Evolutionary conservation across 2,797 vertebrate species (phyloP).

Genomic region (Gadopsis bispinosus): DNA sequence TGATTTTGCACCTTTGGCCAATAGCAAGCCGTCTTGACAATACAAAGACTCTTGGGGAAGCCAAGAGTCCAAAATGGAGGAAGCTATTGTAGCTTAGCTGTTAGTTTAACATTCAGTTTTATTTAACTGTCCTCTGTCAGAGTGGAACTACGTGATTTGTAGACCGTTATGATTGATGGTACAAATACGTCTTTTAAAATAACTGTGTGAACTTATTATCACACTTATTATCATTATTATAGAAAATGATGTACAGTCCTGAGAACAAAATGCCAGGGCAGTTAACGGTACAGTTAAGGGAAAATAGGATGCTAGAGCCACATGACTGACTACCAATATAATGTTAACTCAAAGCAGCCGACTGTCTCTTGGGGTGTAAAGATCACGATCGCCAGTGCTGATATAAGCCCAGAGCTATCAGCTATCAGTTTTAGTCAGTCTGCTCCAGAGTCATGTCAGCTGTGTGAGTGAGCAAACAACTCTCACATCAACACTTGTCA

Average conservation of each 20-base stretch:
- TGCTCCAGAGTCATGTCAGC: slow-evolving; percentile 1
- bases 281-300: background rate
- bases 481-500: slow-evolving; percentile 14
- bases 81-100: background rate
- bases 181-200: background rate
- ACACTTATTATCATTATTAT: too few species aligned
- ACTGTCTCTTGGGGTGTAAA: background rate
- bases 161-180: too few species aligned
- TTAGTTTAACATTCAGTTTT: background rate
- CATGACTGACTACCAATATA: too few species aligned
- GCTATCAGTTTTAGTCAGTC: background rate
- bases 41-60: too few species aligned
- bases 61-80: background rate
- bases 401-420: background rate
- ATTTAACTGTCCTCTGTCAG: too few species aligned
- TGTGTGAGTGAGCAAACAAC: background rate
- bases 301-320: background rate
- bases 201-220: background rate
- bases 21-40: too few species aligned
- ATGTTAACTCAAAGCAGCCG: background rate
- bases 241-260: too few species aligned
- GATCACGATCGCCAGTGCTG: background rate
- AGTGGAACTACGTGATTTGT: too few species aligned
- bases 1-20: too few species aligned
- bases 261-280: background rate